A percentile compares a stretch with the other conserved stretches of the same genome.
phyloP scores from a whole-genome alignment of 2,888 invertebrate genomes.

The Hypolimnas misippus region DNA sequence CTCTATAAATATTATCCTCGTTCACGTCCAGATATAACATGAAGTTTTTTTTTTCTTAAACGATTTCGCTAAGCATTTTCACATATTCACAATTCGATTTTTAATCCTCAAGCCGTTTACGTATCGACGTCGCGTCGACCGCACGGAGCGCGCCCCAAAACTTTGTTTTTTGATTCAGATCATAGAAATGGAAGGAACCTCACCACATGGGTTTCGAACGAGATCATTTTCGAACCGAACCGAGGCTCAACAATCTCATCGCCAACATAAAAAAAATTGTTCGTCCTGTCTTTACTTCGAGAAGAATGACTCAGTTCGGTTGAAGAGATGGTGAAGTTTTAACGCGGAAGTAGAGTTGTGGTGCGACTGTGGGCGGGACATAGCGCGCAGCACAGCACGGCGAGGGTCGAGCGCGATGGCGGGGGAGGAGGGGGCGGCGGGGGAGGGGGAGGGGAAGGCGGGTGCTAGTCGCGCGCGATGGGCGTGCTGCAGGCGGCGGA shows the following conservation, averaged over 20 bases:
- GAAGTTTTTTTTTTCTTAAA: background rate
- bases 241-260: background rate
- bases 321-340: background rate
- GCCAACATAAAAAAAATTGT: background rate
- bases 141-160: background rate
- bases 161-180: background rate
- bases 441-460: slow-evolving; percentile 37
- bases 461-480: slow-evolving; percentile 62
- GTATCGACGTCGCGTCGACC: background rate
- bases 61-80: background rate
- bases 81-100: background rate
- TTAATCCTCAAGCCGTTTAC: background rate
- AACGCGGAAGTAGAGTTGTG: background rate
- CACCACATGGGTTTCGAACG: background rate
- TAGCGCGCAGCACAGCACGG: slow-evolving; percentile 35
- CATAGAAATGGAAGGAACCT: background rate
- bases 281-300: background rate
- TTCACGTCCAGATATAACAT: slow-evolving; percentile 7
- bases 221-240: background rate
- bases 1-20: slow-evolving; percentile 17
- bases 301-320: background rate
- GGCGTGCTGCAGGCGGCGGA: slow-evolving; percentile 75
- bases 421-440: slow-evolving; percentile 38
- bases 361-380: slow-evolving; percentile 11
- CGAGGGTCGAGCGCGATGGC: slow-evolving; percentile 40